Conservation (phyloP, 1,140 invertebrate species). For the Centruroides vittatus region DNA sequence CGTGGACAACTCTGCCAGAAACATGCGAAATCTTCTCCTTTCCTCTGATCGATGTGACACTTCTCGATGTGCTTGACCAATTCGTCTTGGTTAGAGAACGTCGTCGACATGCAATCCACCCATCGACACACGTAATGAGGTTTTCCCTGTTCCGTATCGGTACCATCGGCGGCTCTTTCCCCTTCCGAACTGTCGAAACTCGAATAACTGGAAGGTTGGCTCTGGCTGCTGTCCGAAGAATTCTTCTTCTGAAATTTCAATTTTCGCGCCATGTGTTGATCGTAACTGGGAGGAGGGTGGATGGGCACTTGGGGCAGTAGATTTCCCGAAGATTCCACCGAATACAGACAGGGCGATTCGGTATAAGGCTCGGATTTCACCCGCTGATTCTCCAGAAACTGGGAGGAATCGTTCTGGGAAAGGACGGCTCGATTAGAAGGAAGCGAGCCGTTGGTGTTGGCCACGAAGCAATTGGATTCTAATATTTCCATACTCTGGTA, state of each 20-base stretch:
- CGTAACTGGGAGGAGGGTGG: constrained; percentile 11
- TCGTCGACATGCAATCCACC: constrained; percentile 65
- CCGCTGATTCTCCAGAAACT: neutral
- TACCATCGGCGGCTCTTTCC: constrained; percentile 4
- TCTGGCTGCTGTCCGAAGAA: constrained; percentile 9
- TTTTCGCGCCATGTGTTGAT: constrained; percentile 15
- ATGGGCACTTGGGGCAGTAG: neutral
- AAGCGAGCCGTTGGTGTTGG: neutral
- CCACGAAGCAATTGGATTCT: neutral
- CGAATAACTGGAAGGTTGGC: constrained; percentile 8
- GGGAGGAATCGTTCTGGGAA: constrained; percentile 1
- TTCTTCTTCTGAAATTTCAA: constrained; percentile 6
- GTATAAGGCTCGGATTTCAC: constrained; percentile 1
- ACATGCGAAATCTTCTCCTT: constrained; percentile 78
- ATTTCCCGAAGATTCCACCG: neutral
- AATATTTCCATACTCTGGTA: constrained; percentile 13
- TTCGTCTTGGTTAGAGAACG: constrained; percentile 58
- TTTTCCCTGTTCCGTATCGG: constrained; percentile 3
- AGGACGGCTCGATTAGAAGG: neutral
- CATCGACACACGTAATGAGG: constrained; percentile 48
- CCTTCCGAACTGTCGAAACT: constrained; percentile 16
- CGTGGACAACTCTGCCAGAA: constrained; percentile 79
- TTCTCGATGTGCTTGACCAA: constrained; percentile 84
- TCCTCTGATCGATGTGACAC: constrained; percentile 68
- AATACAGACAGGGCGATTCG: neutral